Evolutionary conservation across 2,797 vertebrate species (phyloP).

Genomic region (Gambusia yucatana): DNA sequence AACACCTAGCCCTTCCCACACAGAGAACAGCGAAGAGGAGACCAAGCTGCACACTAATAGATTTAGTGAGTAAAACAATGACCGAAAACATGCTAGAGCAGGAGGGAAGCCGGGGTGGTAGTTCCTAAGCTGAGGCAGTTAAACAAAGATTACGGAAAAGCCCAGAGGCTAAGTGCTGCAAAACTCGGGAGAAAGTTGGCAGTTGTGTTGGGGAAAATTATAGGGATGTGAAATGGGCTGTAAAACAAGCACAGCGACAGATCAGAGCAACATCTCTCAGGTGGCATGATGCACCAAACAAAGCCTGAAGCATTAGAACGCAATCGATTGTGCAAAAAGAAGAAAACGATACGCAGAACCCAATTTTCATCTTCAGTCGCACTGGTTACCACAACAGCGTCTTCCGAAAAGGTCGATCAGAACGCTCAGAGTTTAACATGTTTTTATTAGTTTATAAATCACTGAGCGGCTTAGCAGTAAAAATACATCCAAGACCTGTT

Average conservation of each 20-base stretch:
- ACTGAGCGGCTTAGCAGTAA: no score
- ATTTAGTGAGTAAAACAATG: background rate
- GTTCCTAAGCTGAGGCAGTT: background rate
- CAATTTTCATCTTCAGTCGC: no score
- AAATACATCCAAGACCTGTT: no score
- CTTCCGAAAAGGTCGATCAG: no score
- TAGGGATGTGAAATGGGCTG: constrained; percentile 1
- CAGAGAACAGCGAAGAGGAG: background rate
- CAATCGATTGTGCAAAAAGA: background rate
- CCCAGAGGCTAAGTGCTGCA: background rate
- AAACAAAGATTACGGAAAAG: background rate
- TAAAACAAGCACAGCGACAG: background rate
- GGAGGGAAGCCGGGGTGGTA: background rate
- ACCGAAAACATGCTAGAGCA: background rate
- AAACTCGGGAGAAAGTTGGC: background rate
- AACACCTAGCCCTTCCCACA: background rate
- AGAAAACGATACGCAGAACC: no score
- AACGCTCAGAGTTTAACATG: no score
- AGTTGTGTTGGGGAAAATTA: background rate
- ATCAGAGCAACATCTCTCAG: background rate
- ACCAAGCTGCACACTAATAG: background rate
- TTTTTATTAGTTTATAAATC: no score
- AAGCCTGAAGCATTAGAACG: background rate
- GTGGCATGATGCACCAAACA: background rate
- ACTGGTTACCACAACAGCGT: no score